Evolutionary conservation across 92 coral and sea anemone species (phyloP).

Genomic region (Phymanthus crucifer): DNA sequence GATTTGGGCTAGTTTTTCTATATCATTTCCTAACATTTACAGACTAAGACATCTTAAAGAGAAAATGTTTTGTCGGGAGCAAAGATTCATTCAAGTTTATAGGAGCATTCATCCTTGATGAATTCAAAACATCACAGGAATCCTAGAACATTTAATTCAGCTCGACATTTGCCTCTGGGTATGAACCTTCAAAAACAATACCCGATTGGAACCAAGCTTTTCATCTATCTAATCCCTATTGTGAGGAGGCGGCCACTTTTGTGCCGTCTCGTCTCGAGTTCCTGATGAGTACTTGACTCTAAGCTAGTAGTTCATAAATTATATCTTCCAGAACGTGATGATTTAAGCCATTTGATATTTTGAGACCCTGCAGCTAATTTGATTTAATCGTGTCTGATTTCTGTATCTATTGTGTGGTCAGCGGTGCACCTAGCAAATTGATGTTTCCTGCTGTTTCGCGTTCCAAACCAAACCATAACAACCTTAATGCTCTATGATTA

Average conservation of each 20-base stretch:
- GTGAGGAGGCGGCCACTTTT: neutral
- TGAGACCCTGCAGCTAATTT: neutral
- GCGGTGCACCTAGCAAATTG: too few species aligned
- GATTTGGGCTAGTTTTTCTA: neutral
- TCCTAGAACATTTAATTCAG: neutral
- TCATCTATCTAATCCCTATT: neutral
- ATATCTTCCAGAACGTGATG: neutral
- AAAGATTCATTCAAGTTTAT: neutral
- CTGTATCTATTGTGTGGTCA: too few species aligned
- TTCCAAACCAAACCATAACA: too few species aligned
- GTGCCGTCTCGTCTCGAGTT: neutral
- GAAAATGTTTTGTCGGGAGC: neutral
- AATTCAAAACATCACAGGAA: constrained; percentile 6
- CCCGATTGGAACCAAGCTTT: neutral
- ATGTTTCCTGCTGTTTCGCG: too few species aligned
- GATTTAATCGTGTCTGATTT: neutral
- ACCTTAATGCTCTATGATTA: too few species aligned
- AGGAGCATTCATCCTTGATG: neutral
- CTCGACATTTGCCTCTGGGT: neutral
- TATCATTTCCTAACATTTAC: neutral
- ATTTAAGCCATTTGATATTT: neutral
- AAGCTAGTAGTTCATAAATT: neutral
- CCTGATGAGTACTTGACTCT: neutral
- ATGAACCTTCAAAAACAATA: neutral
- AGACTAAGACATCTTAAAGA: neutral